These are phyloP conservation scores for Agrypnus murinus DNA, from an alignment of 2,888 invertebrate species.

Conservation along the genomic window DNA sequence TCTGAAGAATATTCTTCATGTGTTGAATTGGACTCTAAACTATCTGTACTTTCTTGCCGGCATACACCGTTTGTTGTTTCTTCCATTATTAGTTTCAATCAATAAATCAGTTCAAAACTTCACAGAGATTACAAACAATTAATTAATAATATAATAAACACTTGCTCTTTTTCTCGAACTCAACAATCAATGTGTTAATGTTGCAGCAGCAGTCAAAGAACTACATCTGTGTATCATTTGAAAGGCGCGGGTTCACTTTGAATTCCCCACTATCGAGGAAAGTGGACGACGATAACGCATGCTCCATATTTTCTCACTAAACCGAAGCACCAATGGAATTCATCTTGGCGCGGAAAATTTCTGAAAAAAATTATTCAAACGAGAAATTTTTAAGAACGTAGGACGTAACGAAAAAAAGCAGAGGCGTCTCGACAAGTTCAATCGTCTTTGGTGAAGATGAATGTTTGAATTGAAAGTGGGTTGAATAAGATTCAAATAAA, in stretches of 20 bases:
- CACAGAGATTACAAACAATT: no score
- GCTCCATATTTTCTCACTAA: background rate
- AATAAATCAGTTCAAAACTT: slow-evolving; percentile 11
- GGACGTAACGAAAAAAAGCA: background rate
- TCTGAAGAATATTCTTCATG: slow-evolving; percentile 75
- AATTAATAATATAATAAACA: slow-evolving; percentile 21
- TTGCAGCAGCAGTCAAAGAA: slow-evolving; percentile 28
- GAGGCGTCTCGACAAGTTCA: background rate
- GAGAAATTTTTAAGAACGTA: slow-evolving; percentile 1
- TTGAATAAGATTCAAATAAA: background rate
- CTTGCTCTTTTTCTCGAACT: slow-evolving; percentile 21
- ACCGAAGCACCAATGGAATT: background rate
- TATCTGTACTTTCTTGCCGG: slow-evolving; percentile 69
- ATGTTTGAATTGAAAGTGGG: background rate
- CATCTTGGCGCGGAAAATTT: slow-evolving; percentile 26
- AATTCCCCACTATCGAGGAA: slow-evolving; percentile 47
- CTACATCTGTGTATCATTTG: slow-evolving; percentile 42
- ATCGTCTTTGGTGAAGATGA: no score
- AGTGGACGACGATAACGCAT: slow-evolving; percentile 18
- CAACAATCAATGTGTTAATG: slow-evolving; percentile 15
- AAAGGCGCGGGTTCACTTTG: slow-evolving; percentile 48
- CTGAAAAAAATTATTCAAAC: slow-evolving; percentile 5
- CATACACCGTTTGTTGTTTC: slow-evolving; percentile 64
- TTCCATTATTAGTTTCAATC: no score
- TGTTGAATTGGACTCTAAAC: slow-evolving; percentile 62